Conservation (phyloP, 2,888 invertebrate genomes). For the Andrena bicolor region DNA sequence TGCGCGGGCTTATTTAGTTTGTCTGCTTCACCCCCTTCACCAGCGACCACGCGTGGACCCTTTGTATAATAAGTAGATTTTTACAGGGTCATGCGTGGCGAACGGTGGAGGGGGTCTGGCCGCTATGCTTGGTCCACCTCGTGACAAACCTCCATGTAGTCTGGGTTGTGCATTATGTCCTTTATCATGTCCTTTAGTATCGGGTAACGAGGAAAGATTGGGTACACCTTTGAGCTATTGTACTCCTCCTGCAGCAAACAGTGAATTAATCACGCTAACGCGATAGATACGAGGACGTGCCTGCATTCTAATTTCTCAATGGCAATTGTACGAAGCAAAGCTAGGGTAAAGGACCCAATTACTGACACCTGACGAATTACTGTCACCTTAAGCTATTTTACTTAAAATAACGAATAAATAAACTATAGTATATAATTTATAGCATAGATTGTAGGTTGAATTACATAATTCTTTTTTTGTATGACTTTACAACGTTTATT, state of each 20-base stretch:
- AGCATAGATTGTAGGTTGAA: too few species aligned
- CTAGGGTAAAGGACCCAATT: too few species aligned
- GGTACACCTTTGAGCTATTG: slow-evolving; percentile 96
- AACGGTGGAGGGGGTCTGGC: slow-evolving; percentile 83
- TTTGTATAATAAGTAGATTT: slow-evolving; percentile 36
- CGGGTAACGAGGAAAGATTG: slow-evolving; percentile 97
- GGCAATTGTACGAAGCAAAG: neutral
- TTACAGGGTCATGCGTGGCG: slow-evolving; percentile 83
- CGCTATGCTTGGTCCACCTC: slow-evolving; percentile 89
- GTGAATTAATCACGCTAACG: slow-evolving; percentile 31
- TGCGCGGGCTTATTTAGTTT: neutral
- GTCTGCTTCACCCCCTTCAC: slow-evolving; percentile 76
- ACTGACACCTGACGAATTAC: too few species aligned
- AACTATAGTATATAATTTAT: too few species aligned
- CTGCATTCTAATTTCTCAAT: neutral
- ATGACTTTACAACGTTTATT: too few species aligned
- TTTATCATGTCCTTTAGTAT: slow-evolving; percentile 99
- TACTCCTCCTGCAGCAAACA: slow-evolving; percentile 91
- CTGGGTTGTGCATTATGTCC: slow-evolving; percentile 97
- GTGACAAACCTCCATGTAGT: slow-evolving; percentile 98
- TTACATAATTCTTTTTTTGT: too few species aligned
- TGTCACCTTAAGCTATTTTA: too few species aligned
- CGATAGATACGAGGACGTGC: neutral
- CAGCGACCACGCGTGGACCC: slow-evolving; percentile 65
- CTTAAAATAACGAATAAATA: too few species aligned